Percentiles rank a stretch among this genome's conserved stretches.
phyloP scores from a whole-genome alignment of 2,113 vertebrate genomes.

The Psittacara wagleri region DNA sequence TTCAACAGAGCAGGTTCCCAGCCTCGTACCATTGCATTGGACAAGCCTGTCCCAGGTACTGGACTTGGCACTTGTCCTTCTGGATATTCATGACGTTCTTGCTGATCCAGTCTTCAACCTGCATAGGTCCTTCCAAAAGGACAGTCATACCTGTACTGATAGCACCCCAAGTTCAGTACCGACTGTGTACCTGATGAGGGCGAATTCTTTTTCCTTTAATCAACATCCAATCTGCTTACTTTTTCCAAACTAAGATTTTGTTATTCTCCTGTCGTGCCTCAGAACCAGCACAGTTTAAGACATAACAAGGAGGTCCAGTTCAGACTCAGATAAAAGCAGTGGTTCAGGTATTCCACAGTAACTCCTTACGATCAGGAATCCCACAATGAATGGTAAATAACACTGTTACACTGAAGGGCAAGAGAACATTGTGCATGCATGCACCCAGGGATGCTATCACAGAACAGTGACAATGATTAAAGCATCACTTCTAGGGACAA shows the following conservation, averaged over 20 bases:
- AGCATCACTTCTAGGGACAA: neutral
- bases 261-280: neutral
- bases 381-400: neutral
- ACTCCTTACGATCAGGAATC: neutral
- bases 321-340: neutral
- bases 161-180: neutral
- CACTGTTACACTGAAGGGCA: neutral
- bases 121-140: neutral
- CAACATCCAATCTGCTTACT: neutral
- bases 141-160: neutral
- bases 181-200: neutral
- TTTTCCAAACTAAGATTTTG: neutral
- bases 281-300: neutral
- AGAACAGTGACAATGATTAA: neutral
- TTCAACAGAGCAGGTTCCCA: neutral
- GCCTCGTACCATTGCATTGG: neutral
- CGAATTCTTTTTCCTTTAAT: neutral
- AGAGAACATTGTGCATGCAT: neutral
- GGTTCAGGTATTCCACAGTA: neutral
- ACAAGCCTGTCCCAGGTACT: neutral
- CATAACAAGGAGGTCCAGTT: neutral
- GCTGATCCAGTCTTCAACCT: neutral
- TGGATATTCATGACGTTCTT: neutral
- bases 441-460: neutral
- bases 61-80: neutral